Percentiles rank a stretch among this genome's conserved stretches.
phyloP scores from a whole-genome alignment of 2,797 vertebrate species.

The Microtus californicus region DNA sequence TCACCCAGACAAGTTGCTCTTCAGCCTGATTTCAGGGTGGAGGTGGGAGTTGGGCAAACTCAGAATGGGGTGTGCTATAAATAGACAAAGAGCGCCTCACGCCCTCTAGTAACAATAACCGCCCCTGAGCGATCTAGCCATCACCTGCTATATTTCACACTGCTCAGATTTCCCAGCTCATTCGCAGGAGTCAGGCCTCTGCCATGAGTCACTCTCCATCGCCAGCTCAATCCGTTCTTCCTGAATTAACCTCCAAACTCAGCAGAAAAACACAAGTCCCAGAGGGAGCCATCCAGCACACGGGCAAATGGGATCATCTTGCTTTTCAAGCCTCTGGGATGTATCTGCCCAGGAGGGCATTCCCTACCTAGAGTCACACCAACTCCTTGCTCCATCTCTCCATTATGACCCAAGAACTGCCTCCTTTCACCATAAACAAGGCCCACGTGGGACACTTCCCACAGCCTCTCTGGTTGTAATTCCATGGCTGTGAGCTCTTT shows the following conservation, averaged over 20 bases:
- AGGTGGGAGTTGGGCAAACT: constrained; percentile 63
- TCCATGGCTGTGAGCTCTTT: background rate
- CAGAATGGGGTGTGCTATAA: constrained; percentile 41
- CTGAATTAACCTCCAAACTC: constrained; percentile 57
- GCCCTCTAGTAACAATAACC: constrained; percentile 79
- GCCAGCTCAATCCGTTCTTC: constrained; percentile 57
- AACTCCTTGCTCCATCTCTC: background rate
- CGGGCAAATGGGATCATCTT: constrained; percentile 25
- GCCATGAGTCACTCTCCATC: constrained; percentile 56
- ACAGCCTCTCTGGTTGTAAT: background rate
- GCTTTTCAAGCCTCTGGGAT: background rate
- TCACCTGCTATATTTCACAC: constrained; percentile 69
- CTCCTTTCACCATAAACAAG: background rate
- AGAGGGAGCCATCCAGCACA: background rate
- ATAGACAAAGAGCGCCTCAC: constrained; percentile 69
- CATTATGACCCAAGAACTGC: background rate
- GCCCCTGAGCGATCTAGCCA: constrained; percentile 65
- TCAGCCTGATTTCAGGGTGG: constrained; percentile 56
- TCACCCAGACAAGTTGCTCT: constrained; percentile 55
- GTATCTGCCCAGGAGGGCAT: background rate
- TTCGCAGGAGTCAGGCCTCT: constrained; percentile 67
- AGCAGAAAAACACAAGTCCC: constrained; percentile 61
- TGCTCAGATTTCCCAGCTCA: constrained; percentile 69
- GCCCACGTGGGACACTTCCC: background rate
- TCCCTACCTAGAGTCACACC: background rate